Percentiles rank a stretch among this genome's conserved stretches.
phyloP scores from a whole-genome alignment of 1,140 invertebrate species.

The Drosophila orosa region DNA sequence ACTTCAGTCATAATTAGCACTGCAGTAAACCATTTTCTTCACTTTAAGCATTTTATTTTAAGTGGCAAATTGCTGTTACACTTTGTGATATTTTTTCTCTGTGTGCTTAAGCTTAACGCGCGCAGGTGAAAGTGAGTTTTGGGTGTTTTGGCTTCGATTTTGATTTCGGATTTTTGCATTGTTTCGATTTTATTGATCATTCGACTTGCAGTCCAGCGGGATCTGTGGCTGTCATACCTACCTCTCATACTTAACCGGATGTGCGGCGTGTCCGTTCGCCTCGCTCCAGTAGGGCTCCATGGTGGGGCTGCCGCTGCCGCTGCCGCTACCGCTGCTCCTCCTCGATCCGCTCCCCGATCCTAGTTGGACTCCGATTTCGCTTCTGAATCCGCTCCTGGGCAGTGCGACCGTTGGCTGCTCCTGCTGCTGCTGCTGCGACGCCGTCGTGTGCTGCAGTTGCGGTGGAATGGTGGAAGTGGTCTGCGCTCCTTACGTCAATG shows the following conservation, averaged over 20 bases:
- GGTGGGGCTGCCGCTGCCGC: conserved; percentile 22
- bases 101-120: conserved; percentile 65
- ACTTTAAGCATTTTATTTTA: not conserved
- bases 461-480: conserved; percentile 77
- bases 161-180: conserved; percentile 21
- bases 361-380: conserved; percentile 15
- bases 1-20: no score
- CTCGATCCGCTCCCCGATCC: conserved; percentile 35
- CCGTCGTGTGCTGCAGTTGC: conserved; percentile 66
- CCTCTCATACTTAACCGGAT: conserved; percentile 84
- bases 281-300: conserved; percentile 84
- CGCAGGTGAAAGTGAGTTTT: conserved; percentile 71
- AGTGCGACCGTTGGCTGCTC: conserved; percentile 18
- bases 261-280: conserved; percentile 81
- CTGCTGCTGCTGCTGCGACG: conserved; percentile 57
- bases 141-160: conserved; percentile 28
- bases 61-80: not conserved
- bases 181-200: conserved; percentile 20
- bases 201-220: conserved; percentile 23
- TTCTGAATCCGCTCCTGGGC: conserved; percentile 31
- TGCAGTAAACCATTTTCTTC: not conserved
- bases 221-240: conserved; percentile 64
- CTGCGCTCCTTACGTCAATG: conserved; percentile 56
- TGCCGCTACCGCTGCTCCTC: conserved; percentile 16
- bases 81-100: conserved; percentile 38